phyloP scores from a whole-genome alignment of 2,888 invertebrate species.

The Augiades crinisus region DNA sequence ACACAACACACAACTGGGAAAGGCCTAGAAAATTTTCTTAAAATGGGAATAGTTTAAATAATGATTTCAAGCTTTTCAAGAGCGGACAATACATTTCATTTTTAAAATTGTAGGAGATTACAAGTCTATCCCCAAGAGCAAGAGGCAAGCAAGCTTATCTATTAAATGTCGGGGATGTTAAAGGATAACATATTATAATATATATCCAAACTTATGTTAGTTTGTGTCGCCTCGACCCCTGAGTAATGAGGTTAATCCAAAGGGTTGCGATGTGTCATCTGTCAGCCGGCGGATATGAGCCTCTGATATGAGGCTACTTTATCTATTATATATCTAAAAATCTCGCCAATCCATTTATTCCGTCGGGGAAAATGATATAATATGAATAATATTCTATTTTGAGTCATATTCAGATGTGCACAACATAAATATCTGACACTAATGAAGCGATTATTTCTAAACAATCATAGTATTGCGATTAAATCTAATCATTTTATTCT shows the following conservation, averaged over 20 bases:
- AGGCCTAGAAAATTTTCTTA: too few relatives aligned
- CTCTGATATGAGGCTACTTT: conserved; percentile 2
- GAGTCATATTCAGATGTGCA: too few relatives aligned
- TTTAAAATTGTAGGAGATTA: too few relatives aligned
- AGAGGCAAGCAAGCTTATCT: background rate
- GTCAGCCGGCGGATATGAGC: conserved; percentile 2
- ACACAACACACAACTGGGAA: too few relatives aligned
- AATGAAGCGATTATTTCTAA: too few relatives aligned
- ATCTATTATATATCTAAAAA: background rate
- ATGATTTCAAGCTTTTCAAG: too few relatives aligned
- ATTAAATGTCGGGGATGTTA: background rate
- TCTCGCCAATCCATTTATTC: background rate
- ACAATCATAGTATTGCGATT: too few relatives aligned
- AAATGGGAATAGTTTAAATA: too few relatives aligned
- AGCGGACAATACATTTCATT: too few relatives aligned
- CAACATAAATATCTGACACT: too few relatives aligned
- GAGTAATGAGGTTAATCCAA: conserved; percentile 14
- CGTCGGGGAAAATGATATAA: background rate
- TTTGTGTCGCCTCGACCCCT: background rate
- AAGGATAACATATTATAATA: conserved; percentile 5
- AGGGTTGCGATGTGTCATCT: conserved; percentile 10
- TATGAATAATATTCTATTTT: too few relatives aligned
- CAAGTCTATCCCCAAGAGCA: background rate
- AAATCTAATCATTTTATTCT: too few relatives aligned
- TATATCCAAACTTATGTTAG: background rate